Percentiles rank a stretch among this genome's conserved stretches.
These are phyloP conservation scores for Junonia oenone DNA, from an alignment of 2,888 invertebrate species.

Conservation along the genomic window DNA sequence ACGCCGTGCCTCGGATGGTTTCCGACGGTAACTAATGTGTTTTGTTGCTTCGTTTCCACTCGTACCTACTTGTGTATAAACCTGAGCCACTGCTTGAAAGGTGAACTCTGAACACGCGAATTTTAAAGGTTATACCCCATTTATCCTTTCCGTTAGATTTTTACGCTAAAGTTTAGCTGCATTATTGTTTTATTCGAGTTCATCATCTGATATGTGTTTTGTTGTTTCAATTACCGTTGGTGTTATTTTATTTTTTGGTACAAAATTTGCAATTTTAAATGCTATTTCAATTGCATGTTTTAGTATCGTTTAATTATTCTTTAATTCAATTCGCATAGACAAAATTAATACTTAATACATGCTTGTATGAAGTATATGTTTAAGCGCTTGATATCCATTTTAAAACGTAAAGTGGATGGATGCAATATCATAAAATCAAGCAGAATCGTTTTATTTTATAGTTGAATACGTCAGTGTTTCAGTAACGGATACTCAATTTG, in stretches of 20 bases:
- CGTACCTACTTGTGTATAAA: slow-evolving; percentile 19
- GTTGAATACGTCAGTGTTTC: neutral
- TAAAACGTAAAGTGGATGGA: neutral
- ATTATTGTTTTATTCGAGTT: neutral
- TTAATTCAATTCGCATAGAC: no score
- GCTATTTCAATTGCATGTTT: no score
- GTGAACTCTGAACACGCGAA: slow-evolving; percentile 1
- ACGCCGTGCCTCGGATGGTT: slow-evolving; percentile 17
- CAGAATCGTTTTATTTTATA: neutral
- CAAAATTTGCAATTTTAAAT: no score
- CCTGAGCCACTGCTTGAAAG: slow-evolving; percentile 2
- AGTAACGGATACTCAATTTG: slow-evolving; percentile 8
- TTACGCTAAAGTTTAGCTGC: neutral
- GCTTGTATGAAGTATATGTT: neutral
- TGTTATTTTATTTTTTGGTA: neutral
- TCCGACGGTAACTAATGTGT: slow-evolving; percentile 21
- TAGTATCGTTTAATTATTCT: no score
- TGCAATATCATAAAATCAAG: neutral
- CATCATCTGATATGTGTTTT: neutral
- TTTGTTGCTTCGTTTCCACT: slow-evolving; percentile 35
- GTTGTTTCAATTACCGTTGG: no score
- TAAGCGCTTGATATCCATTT: neutral
- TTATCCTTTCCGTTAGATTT: neutral
- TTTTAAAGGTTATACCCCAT: neutral
- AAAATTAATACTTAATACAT: no score